phyloP scores from a whole-genome alignment of 1,140 invertebrate genomes.

The Zaprionus nigranus region DNA sequence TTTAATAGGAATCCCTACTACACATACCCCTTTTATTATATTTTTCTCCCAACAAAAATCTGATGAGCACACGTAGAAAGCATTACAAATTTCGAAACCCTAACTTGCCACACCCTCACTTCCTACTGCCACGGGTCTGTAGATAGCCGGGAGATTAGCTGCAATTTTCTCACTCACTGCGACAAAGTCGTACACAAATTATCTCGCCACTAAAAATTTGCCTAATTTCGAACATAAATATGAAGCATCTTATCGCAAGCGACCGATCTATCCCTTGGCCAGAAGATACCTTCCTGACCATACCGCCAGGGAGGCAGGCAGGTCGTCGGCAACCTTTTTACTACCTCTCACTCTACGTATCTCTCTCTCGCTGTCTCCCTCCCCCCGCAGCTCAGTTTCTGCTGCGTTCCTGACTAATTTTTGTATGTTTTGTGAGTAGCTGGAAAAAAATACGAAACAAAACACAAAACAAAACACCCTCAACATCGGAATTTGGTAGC shows the following conservation, averaged over 20 bases:
- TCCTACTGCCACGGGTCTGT: not conserved
- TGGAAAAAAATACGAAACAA: slow-evolving; percentile 7
- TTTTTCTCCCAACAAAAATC: not conserved
- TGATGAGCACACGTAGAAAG: slow-evolving; percentile 10
- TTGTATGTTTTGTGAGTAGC: slow-evolving; percentile 35
- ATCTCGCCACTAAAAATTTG: slow-evolving; percentile 83
- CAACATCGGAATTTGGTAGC: slow-evolving; percentile 52
- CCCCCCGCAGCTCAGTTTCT: not conserved
- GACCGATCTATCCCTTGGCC: slow-evolving; percentile 59
- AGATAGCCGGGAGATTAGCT: slow-evolving; percentile 42
- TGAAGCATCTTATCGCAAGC: slow-evolving; percentile 62
- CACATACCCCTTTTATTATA: slow-evolving; percentile 3
- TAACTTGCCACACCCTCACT: not conserved
- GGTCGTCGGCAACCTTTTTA: slow-evolving; percentile 44
- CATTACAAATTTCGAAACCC: slow-evolving; percentile 6
- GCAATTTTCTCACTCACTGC: slow-evolving; percentile 79
- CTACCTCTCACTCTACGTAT: not conserved
- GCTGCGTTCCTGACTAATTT: slow-evolving; percentile 59
- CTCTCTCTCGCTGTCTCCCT: slow-evolving; percentile 4
- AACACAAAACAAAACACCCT: slow-evolving; percentile 55
- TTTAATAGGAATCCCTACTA: not conserved
- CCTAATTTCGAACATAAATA: slow-evolving; percentile 83
- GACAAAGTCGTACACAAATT: slow-evolving; percentile 83
- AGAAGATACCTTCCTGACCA: not conserved
- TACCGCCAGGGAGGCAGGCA: not conserved